Conservation (phyloP, 2,113 vertebrate species). For the Sphyrna mokarran region DNA sequence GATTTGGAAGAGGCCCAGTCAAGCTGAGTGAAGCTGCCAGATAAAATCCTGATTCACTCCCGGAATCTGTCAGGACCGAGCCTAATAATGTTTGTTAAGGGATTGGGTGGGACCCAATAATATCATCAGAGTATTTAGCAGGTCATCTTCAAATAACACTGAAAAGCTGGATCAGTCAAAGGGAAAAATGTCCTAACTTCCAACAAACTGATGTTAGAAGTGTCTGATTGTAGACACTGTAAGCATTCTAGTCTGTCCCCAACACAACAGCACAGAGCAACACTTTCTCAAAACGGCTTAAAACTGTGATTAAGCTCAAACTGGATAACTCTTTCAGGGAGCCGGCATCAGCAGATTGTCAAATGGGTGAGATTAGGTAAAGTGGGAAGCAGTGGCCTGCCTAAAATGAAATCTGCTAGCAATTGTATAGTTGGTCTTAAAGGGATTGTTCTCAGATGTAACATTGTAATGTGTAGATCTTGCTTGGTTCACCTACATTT, state of each 20-base stretch:
- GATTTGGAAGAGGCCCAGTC: neutral
- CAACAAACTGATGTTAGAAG: constrained; percentile 64
- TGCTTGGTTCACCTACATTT: too few relatives aligned
- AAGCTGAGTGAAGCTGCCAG: neutral
- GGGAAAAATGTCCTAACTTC: constrained; percentile 50
- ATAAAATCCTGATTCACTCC: neutral
- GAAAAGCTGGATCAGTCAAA: constrained; percentile 58
- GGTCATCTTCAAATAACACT: constrained; percentile 66
- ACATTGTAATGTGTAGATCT: too few relatives aligned
- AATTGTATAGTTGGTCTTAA: too few relatives aligned
- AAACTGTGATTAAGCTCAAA: neutral
- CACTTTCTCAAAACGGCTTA: neutral
- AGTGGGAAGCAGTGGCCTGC: neutral
- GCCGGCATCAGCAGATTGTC: neutral
- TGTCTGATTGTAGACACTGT: constrained; percentile 50
- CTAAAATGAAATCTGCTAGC: too few relatives aligned
- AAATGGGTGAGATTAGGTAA: neutral
- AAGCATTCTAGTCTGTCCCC: constrained; percentile 57
- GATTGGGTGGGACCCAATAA: constrained; percentile 53
- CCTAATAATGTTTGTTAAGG: neutral
- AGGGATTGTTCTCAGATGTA: too few relatives aligned
- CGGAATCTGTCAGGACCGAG: neutral
- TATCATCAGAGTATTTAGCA: constrained; percentile 55
- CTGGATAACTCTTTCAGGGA: neutral
- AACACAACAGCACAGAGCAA: constrained; percentile 39